Base-by-base conservation (phyloP, 2,797 vertebrate genomes). In the Champsocephalus gunnari region DNA sequence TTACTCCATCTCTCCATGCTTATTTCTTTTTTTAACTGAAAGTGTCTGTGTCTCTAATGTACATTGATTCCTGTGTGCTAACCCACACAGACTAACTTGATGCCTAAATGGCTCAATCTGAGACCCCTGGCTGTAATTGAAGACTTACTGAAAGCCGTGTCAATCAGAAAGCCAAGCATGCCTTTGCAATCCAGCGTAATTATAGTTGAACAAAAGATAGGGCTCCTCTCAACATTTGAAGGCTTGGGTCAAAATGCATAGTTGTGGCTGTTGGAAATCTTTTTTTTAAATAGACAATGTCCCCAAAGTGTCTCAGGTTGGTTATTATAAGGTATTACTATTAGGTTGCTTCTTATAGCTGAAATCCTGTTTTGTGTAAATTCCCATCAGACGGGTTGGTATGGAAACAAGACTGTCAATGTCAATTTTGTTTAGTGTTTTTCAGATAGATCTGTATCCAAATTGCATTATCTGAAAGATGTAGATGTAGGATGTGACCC, bases 141-240 rank as follows among this genome's bases (percentile, higher is more conserved):
- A 75, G 75, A 63, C 41, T 77, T 63, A 71, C 68, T 10, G 1
- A 70, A 67, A 81, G 49, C 49, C 43, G 48, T 75, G 82, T 73
- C 61, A 84, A 74, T 76, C 73, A 82, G 21, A 75, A 59, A 82
- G 73, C 56, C 63, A 75, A 73, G 77, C 48, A 49, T 43, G 55
- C 11, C 59, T 64, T 67, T 53, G 49, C 45, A 68, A 82, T 72
- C 28, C n/a, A 43, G 45, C 32, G 49, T 73, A 80, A 86, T 87
- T 83, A 82, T 21, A 74, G 73, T 47, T 77, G 21, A 50, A 38
- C 34, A 63, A 32, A 76, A 61, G 73, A 60, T 63, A 68, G 64
- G 24, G 54, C 62, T 79, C 59, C 63, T 66, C 55, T 54, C 57
- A 48, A 71, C 21, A 77, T 43, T 61, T 11, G 16, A 12, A 38